Evolutionary conservation across 2,888 invertebrate genomes (phyloP), one percentile per base, ranked within the genome.

Genomic region (Anodontia alba): DNA sequence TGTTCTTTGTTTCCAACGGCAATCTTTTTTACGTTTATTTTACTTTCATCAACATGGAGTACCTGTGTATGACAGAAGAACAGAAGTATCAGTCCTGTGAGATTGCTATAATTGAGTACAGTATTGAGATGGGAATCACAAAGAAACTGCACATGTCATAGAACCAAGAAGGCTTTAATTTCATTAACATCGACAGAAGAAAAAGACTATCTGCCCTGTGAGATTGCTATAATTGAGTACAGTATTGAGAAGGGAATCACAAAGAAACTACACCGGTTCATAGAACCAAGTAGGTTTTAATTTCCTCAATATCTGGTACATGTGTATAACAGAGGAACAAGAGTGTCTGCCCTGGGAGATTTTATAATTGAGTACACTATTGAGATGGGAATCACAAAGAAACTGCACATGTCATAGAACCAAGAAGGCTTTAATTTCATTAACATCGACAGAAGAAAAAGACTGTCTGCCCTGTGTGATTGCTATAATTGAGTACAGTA

Each of bases 391-490:
- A 92, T 93, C 36, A 89, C 80, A 0, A 89, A 89, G 75, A 80
- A 84, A 33, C 87, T 90, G 29, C 92, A 92, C 67, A 85, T 89
- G 69, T 93, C 79, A 90, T 93, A 51, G 84, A 92, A 43, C 90
- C 93, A 81, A 92, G 93, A 91, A 74, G 80, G 68, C 12, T 38
- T 38, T 38, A 38, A 12, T 38, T 5, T 38, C 12, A 38, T 12
- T 38, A 12, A 8, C 38, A 8, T 80, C 83, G 49, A 91, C 91
- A 7, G 88, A 90, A 31, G 91, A 91, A 17, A 85, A 80, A 1
- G 87, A 90, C 33, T 91, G 88, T 70, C 80, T 92, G 29, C 93
- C 93, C 0, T 87, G 87, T 74, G 93, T 93, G 83, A 88, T 93
- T 10, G 92, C 90, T 17, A 54, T 90, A 0, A 84, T 93, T 1